These are phyloP conservation scores for Corythoichthys intestinalis DNA, from an alignment of 2,113 vertebrate genomes.

Conservation along the genomic window DNA sequence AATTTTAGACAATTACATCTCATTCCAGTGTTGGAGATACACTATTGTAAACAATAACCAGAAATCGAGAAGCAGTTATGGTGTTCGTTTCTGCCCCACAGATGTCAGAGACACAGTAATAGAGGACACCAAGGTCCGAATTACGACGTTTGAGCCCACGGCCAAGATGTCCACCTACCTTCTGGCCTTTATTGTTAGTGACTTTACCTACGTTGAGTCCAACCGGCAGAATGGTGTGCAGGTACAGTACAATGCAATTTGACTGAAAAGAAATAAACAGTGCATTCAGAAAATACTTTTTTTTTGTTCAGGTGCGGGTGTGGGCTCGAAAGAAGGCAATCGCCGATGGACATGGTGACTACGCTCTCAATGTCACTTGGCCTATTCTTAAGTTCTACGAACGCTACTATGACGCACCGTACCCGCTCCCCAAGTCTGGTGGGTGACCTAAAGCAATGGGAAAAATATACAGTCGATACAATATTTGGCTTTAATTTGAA, in stretches of 20 bases:
- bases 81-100: constrained; percentile 24
- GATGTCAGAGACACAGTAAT: constrained; percentile 7
- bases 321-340: constrained; percentile 85
- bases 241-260: constrained; percentile 76
- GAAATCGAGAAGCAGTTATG: not conserved
- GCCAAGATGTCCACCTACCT: constrained; percentile 90
- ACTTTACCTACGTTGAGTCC: constrained; percentile 29
- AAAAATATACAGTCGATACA: not conserved
- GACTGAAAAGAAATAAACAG: not conserved
- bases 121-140: accelerated
- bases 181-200: constrained; percentile 85
- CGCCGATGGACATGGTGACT: constrained; percentile 46
- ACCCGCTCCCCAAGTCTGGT: constrained; percentile 88
- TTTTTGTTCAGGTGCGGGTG: constrained; percentile 79
- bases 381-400: constrained; percentile 82
- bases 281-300: not conserved
- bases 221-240: accelerated
- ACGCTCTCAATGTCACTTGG: constrained; percentile 75
- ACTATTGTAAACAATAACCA: not conserved
- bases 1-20: no score
- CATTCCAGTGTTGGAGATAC: not conserved
- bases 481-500: not conserved
- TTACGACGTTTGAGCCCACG: constrained; percentile 74
- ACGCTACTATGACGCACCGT: constrained; percentile 66
- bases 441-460: constrained; percentile 6